Evolutionary conservation across 2,113 vertebrate species (phyloP).

Genomic region (Corydoras maculifer): DNA sequence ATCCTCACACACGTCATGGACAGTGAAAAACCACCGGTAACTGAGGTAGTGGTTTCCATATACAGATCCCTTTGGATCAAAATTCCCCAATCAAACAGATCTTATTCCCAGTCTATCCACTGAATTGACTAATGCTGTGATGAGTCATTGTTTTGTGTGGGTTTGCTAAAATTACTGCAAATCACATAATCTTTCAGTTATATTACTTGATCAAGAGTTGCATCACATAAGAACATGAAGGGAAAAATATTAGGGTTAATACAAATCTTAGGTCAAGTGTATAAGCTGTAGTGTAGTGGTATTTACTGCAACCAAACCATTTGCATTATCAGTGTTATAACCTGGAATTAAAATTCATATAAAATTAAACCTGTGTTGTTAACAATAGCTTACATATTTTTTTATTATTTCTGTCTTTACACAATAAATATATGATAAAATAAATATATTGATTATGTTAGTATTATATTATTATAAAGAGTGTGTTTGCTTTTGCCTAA

Average conservation of each 20-base stretch:
- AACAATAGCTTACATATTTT: too few species aligned
- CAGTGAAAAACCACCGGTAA: slow-evolving; percentile 9
- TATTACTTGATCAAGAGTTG: slow-evolving; percentile 11
- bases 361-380: too few species aligned
- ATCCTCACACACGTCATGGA: slow-evolving; percentile 9
- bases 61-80: slow-evolving; percentile 39
- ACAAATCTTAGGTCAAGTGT: slow-evolving; percentile 25
- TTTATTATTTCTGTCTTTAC: too few species aligned
- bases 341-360: too few species aligned
- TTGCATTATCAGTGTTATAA: too few species aligned
- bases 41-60: slow-evolving; percentile 32
- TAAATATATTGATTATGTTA: too few species aligned
- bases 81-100: slow-evolving; percentile 39
- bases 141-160: slow-evolving; percentile 29
- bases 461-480: too few species aligned
- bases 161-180: slow-evolving; percentile 24
- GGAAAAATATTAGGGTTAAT: slow-evolving; percentile 26
- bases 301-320: too few species aligned
- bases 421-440: too few species aligned
- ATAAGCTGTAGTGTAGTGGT: background rate
- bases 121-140: slow-evolving; percentile 33
- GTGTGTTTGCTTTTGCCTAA: too few species aligned
- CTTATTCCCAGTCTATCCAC: slow-evolving; percentile 33
- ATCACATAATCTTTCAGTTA: slow-evolving; percentile 27
- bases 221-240: background rate